These are phyloP conservation scores for Andrena minutula DNA, from an alignment of 2,888 invertebrate species.

Conservation along the genomic window DNA sequence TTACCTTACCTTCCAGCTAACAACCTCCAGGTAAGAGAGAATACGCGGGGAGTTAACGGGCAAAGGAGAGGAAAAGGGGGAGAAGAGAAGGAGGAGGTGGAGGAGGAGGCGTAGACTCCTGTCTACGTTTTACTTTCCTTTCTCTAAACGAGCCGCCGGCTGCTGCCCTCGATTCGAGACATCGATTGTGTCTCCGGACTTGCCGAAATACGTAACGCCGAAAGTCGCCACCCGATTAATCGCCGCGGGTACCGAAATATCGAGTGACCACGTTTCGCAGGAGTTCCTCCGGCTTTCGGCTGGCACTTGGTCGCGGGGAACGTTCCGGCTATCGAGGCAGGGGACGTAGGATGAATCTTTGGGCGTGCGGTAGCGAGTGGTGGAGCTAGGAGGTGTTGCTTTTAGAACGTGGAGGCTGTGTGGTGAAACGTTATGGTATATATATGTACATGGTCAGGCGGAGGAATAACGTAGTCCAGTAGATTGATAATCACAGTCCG, in stretches of 20 bases:
- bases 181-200: conserved; percentile 69
- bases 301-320: background rate
- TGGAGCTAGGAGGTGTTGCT: no score
- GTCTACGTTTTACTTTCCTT: conserved; percentile 74
- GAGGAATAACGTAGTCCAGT: no score
- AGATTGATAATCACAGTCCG: no score
- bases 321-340: no score
- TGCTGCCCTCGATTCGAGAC: conserved; percentile 75
- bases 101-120: conserved; percentile 61
- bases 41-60: conserved; percentile 53
- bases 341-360: no score
- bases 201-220: conserved; percentile 59
- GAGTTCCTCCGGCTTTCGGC: background rate
- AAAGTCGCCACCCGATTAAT: conserved; percentile 47
- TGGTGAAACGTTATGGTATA: no score
- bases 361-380: no score
- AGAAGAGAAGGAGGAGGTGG: conserved; percentile 19
- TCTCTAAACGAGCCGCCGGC: conserved; percentile 73
- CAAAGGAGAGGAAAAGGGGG: conserved; percentile 22
- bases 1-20: conserved; percentile 55
- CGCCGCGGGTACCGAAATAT: background rate
- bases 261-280: no score
- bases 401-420: no score
- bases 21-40: conserved; percentile 62
- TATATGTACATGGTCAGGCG: no score